A percentile compares a stretch with the other conserved stretches of the same genome.
Evolutionary conservation across 2,888 invertebrate genomes (phyloP).

Genomic region (Vesta saturnalis): DNA sequence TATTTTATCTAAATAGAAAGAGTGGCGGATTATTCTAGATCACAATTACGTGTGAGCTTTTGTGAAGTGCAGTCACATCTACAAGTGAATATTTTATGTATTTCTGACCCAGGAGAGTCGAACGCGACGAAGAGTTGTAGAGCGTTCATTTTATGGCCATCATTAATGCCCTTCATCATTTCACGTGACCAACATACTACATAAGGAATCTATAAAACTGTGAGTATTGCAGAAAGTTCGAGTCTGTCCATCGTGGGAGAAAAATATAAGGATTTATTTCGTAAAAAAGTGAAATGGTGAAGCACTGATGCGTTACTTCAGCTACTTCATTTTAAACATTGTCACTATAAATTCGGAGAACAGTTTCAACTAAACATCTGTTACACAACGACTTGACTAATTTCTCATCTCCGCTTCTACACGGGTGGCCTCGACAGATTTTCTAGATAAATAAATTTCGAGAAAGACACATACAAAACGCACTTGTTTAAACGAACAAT

Average conservation of each 20-base stretch:
- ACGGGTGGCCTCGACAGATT: constrained; percentile 50
- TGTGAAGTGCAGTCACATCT: constrained; percentile 25
- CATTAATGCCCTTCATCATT: constrained; percentile 42
- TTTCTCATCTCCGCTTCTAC: constrained; percentile 54
- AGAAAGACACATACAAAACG: constrained; percentile 25
- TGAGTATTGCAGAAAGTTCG: constrained; percentile 18
- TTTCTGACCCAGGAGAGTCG: constrained; percentile 23
- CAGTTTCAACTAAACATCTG: constrained; percentile 50
- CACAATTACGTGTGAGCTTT: not conserved
- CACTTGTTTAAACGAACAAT: not conserved
- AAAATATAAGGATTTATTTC: constrained; percentile 22
- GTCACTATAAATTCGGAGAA: constrained; percentile 46
- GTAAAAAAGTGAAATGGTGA: constrained; percentile 31
- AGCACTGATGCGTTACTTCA: constrained; percentile 36
- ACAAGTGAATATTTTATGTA: constrained; percentile 36
- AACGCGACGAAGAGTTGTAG: constrained; percentile 16
- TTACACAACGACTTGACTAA: constrained; percentile 54
- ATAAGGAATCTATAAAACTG: constrained; percentile 33
- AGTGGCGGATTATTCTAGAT: too few species aligned
- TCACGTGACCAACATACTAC: constrained; percentile 43
- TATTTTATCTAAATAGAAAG: too few species aligned
- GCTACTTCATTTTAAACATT: constrained; percentile 45
- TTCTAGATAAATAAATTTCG: constrained; percentile 54
- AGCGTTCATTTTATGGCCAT: constrained; percentile 37
- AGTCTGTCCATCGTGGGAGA: constrained; percentile 9